These are phyloP conservation scores for Euplexia lucipara DNA, from an alignment of 2,888 invertebrate species.

Conservation along the genomic window DNA sequence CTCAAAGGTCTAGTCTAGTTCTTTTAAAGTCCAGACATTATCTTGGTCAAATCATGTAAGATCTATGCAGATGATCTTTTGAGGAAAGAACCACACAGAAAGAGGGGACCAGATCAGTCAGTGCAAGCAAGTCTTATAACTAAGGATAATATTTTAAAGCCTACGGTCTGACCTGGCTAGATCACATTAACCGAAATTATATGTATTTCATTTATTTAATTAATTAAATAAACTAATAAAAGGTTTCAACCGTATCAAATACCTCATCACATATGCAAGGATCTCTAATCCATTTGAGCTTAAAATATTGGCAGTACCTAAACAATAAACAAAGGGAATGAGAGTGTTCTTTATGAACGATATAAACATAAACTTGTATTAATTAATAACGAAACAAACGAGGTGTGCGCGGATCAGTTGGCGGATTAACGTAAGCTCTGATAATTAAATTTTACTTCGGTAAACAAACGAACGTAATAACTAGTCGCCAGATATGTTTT, in stretches of 20 bases:
- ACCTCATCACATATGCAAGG: constrained; percentile 9
- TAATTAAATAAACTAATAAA: constrained; percentile 9
- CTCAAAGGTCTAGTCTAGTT: too few species aligned
- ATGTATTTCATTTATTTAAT: too few species aligned
- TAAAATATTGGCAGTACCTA: constrained; percentile 3
- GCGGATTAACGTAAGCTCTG: constrained; percentile 12
- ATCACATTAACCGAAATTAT: too few species aligned
- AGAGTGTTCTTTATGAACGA: constrained; percentile 21
- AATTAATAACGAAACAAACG: constrained; percentile 45
- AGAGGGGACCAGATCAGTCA: too few species aligned
- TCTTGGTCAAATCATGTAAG: too few species aligned
- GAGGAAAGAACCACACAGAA: too few species aligned
- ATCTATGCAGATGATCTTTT: too few species aligned
- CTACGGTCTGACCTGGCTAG: too few species aligned
- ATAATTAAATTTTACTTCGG: constrained; percentile 41
- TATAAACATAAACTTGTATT: constrained; percentile 36
- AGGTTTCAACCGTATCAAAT: neutral
- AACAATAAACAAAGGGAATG: constrained; percentile 3
- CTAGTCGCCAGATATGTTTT: constrained; percentile 7
- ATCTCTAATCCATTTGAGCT: constrained; percentile 20
- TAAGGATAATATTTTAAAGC: too few species aligned
- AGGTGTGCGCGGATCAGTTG: constrained; percentile 12
- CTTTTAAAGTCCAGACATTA: too few species aligned
- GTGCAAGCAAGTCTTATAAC: too few species aligned
- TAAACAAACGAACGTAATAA: constrained; percentile 19